Evolutionary conservation across 2,888 invertebrate genomes (phyloP).

Genomic region (Tinea trinotella): DNA sequence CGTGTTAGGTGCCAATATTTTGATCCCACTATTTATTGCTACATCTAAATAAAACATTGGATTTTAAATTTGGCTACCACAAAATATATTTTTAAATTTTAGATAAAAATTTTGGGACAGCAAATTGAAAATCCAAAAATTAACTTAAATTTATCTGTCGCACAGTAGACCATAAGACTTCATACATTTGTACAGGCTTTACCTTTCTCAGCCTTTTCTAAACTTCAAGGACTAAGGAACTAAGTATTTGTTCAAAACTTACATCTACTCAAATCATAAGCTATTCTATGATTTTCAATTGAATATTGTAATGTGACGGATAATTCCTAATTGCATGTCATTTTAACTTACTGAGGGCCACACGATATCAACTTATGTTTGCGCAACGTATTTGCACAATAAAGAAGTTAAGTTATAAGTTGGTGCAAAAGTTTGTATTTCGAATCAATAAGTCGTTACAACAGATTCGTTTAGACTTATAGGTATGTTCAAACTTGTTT

Average conservation of each 20-base stretch:
- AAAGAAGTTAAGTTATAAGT: no score
- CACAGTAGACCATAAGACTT: constrained; percentile 2
- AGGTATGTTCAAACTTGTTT: no score
- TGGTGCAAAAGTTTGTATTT: no score
- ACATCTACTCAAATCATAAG: not conserved
- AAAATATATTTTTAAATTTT: not conserved
- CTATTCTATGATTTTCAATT: no score
- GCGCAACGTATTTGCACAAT: no score
- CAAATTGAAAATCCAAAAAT: not conserved
- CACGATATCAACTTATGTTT: no score
- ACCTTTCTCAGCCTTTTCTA: constrained; percentile 11
- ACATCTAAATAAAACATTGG: not conserved
- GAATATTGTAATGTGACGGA: no score
- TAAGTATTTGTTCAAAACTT: not conserved
- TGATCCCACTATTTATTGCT: not conserved
- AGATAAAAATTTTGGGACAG: not conserved
- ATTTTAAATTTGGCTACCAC: not conserved
- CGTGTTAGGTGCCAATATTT: no score
- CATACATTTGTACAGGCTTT: constrained; percentile 1
- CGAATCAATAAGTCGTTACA: no score
- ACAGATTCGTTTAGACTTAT: no score
- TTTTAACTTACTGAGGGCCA: no score
- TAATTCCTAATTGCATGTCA: no score
- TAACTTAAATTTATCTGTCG: not conserved
- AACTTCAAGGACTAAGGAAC: not conserved